Evolutionary conservation across 1,140 invertebrate genomes (phyloP).

Genomic region (Drosophila micromelanica): DNA sequence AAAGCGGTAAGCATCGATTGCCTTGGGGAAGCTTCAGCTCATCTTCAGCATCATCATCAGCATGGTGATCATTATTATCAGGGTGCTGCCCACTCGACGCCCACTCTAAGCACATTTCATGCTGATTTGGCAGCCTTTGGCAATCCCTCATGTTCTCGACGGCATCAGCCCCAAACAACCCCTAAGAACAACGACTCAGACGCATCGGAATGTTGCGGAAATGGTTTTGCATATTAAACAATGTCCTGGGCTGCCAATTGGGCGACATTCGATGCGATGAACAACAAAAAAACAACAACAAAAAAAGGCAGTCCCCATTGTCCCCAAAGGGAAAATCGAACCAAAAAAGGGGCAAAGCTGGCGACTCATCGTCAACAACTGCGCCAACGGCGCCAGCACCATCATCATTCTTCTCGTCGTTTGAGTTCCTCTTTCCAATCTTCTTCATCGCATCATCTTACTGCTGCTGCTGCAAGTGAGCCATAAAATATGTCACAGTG

Average conservation of each 20-base stretch:
- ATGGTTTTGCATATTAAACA: constrained; percentile 83
- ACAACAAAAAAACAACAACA: constrained; percentile 3
- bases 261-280: constrained; percentile 28
- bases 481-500: constrained; percentile 77
- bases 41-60: constrained; percentile 29
- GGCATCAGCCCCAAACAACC: background rate
- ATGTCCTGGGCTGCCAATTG: constrained; percentile 55
- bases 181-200: constrained; percentile 28
- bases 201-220: constrained; percentile 70
- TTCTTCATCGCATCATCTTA: background rate
- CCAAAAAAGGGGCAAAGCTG: constrained; percentile 26
- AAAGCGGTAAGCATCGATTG: constrained; percentile 14
- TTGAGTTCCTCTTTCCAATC: background rate
- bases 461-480: constrained; percentile 63
- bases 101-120: constrained; percentile 74
- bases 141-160: constrained; percentile 39
- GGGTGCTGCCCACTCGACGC: constrained; percentile 14
- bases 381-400: constrained; percentile 35
- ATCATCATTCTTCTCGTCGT: constrained; percentile 41
- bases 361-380: constrained; percentile 64
- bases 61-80: constrained; percentile 6
- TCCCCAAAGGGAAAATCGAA: constrained; percentile 41
- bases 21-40: constrained; percentile 38
- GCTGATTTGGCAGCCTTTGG: constrained; percentile 73
- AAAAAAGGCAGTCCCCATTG: constrained; percentile 5